Evolutionary conservation across 2,797 vertebrate species (phyloP), one percentile per base, ranked within the genome.

Genomic region (Carapus acus): DNA sequence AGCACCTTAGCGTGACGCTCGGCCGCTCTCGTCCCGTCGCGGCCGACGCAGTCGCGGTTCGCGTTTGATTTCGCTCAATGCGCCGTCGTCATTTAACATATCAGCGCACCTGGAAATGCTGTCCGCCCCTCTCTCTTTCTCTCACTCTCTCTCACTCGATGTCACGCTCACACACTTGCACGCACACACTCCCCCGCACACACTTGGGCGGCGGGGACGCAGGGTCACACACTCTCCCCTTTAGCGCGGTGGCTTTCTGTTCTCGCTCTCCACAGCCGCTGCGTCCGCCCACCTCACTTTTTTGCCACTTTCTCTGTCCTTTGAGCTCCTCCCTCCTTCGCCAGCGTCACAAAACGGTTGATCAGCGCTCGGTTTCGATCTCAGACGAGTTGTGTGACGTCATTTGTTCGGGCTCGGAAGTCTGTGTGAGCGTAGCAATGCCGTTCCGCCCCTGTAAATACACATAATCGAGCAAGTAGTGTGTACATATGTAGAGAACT

Each of bases 401-500:
- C 2, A 62, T 46, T 45, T 62, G 67, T 65, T 39, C 49, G 51
- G 50, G 43, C 45, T 36, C 51, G 14, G 14, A 7, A 4, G 11
- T 33, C 31, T 7, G 6, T 9, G 6, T 33, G 14, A 33, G 3
- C 14, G 31, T 9, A 7, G 11, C 14, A 76, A 58, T 69, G 73
- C 73, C 77, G 79, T 82, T 81, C 69, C 58, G 68, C 58, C 71
- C 58, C 54, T 85, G 79, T 83, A 87, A 82, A 86, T 86, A 79
- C 46, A 64, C 72, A 67, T 66, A 47, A 71, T 62, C 56, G 63
- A 52, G 62, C 69, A 59, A 50, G 66, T 77, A 80, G 70, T 76
- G 43, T 85, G 79, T 86, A 84, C 65, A 86, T 82, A 83, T 79
- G 78, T 82, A 79, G 72, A 73, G 70, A 80, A 78, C 58, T 68